Percentiles rank a stretch among this genome's conserved stretches.
Conservation (phyloP, 2,113 vertebrate genomes). For the Acanthochromis polyacanthus region DNA sequence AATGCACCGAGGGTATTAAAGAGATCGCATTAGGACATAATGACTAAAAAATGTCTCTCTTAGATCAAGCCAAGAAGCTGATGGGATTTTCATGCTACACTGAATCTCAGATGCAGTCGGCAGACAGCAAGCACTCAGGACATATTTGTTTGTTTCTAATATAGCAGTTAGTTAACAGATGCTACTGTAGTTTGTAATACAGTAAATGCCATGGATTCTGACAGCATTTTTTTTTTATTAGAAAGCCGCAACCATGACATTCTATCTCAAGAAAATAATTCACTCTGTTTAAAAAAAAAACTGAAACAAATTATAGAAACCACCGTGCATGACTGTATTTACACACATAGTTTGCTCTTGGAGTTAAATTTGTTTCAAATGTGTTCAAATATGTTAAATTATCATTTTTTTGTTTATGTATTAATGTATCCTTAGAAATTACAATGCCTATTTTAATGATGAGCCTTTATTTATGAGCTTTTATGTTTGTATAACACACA, state of each 20-base stretch:
- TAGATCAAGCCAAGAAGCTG: conserved; percentile 61
- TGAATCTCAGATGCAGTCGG: conserved; percentile 62
- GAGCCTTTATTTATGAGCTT: neutral
- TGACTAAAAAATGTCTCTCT: conserved; percentile 74
- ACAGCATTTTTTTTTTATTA: conserved; percentile 5
- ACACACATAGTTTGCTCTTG: conserved; percentile 36
- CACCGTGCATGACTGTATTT: conserved; percentile 36
- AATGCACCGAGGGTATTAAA: conserved; percentile 68
- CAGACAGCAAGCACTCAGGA: conserved; percentile 56
- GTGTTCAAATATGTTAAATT: conserved; percentile 17
- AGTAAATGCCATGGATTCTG: conserved; percentile 34
- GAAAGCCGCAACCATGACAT: conserved; percentile 12
- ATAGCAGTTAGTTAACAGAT: conserved; percentile 57
- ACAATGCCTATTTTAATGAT: conserved; percentile 28
- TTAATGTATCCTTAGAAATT: conserved; percentile 3
- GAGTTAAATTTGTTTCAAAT: conserved; percentile 40
- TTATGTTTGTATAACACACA: conserved; percentile 41
- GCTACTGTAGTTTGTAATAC: conserved; percentile 51
- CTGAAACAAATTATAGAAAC: conserved; percentile 39
- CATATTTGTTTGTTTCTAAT: conserved; percentile 62
- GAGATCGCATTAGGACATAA: conserved; percentile 71
- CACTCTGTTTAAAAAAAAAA: conserved; percentile 26
- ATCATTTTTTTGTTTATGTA: neutral
- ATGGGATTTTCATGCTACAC: conserved; percentile 72
- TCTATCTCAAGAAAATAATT: neutral